These are phyloP conservation scores for Shinisaurus crocodilurus DNA, from an alignment of 2,113 vertebrate species.

Conservation along the genomic window DNA sequence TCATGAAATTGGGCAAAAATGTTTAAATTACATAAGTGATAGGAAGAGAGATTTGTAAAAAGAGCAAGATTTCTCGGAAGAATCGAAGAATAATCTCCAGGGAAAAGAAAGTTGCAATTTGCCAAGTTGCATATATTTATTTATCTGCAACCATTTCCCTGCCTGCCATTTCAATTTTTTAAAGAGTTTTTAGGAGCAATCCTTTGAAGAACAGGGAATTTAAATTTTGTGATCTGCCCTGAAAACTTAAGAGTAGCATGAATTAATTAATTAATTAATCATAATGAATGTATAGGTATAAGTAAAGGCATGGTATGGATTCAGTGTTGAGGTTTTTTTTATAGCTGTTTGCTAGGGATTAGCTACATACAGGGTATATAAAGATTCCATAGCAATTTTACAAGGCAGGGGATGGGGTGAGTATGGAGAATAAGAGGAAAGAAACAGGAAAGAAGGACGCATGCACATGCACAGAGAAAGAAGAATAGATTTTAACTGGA, in stretches of 20 bases:
- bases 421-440: not conserved
- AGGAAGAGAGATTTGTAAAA: slow-evolving; percentile 73
- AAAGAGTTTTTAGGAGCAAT: not conserved
- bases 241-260: not conserved
- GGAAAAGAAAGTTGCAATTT: slow-evolving; percentile 64
- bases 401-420: not conserved
- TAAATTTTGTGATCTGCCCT: not conserved
- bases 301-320: not conserved
- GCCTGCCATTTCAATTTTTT: not conserved
- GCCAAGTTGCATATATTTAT: slow-evolving; percentile 34
- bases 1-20: slow-evolving; percentile 75
- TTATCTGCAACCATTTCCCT: not conserved
- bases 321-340: not conserved
- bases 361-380: not conserved
- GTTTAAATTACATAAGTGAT: slow-evolving; percentile 79
- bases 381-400: not conserved
- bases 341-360: not conserved
- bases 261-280: not conserved
- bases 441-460: too few species aligned
- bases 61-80: slow-evolving; percentile 73
- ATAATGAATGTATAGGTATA: not conserved
- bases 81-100: slow-evolving; percentile 67
- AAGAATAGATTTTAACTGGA: not conserved
- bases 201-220: not conserved
- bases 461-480: not conserved